A percentile compares a stretch with the other conserved stretches of the same genome.
Evolutionary conservation across 2,888 invertebrate species (phyloP).

Genomic region (Cephus rjabovi): DNA sequence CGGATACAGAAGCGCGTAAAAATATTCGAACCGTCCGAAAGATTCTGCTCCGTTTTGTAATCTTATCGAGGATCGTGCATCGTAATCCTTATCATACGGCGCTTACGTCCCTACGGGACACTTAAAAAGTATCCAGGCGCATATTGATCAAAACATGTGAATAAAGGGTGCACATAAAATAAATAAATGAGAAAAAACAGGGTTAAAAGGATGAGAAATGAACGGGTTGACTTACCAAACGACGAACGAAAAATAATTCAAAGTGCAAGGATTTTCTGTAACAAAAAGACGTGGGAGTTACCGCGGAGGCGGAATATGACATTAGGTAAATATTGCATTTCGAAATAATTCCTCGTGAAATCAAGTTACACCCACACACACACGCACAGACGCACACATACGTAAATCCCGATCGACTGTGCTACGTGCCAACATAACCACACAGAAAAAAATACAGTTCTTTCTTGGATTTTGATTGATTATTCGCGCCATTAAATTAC

Average conservation of each 20-base stretch:
- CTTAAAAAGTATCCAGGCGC: not conserved
- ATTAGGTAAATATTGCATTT: not conserved
- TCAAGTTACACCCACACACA: not conserved
- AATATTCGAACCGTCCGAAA: not conserved
- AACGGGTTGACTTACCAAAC: conserved; percentile 6
- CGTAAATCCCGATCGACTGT: not conserved
- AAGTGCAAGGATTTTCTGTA: conserved; percentile 3
- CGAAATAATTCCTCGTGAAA: not conserved
- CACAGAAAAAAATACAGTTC: not conserved
- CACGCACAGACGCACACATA: not conserved
- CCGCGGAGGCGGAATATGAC: not conserved
- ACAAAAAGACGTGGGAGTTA: conserved; percentile 5
- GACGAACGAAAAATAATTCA: conserved; percentile 8
- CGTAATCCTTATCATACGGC: not conserved
- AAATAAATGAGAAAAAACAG: conserved; percentile 18
- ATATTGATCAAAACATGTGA: conserved; percentile 19
- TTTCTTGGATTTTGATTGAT: not conserved
- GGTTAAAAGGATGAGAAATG: conserved; percentile 10
- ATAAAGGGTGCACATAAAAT: conserved; percentile 18
- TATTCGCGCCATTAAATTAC: not conserved
- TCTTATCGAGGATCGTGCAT: not conserved
- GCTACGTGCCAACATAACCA: not conserved
- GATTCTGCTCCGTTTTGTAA: not conserved
- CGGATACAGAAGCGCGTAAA: not conserved
- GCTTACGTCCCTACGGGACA: not conserved